A percentile compares a stretch with the other conserved stretches of the same genome.
Conservation (phyloP, 2,113 vertebrate species). For the Leptodactylus fuscus region DNA sequence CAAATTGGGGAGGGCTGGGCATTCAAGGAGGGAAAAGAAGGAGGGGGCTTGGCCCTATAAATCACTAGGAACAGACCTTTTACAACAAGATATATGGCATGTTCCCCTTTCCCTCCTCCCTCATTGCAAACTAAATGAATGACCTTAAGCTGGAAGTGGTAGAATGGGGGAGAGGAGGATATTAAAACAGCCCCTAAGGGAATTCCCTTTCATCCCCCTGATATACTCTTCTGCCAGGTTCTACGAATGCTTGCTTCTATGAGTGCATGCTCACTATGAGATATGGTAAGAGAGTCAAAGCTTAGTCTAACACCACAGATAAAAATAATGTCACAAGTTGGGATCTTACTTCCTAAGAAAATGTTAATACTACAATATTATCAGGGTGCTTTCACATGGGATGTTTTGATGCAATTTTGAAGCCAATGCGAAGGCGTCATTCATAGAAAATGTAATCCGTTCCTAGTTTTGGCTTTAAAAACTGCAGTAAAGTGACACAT, state of each 20-base stretch:
- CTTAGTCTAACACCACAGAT: too few species aligned
- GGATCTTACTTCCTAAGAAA: too few species aligned
- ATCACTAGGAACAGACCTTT: constrained; percentile 53
- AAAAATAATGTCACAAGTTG: too few species aligned
- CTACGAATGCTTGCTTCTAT: neutral
- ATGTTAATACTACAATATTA: too few species aligned
- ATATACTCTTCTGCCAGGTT: constrained; percentile 26
- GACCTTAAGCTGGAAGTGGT: constrained; percentile 51
- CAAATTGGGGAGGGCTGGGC: constrained; percentile 39
- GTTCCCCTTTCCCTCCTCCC: constrained; percentile 43
- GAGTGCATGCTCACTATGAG: neutral
- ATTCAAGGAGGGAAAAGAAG: constrained; percentile 32
- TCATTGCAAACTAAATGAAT: constrained; percentile 50
- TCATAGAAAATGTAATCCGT: too few species aligned
- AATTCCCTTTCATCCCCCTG: constrained; percentile 41
- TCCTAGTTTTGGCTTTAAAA: too few species aligned
- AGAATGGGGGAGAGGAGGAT: constrained; percentile 32
- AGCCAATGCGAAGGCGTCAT: too few species aligned
- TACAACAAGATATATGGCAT: constrained; percentile 57
- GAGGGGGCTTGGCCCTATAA: constrained; percentile 47
- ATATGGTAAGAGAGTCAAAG: too few species aligned
- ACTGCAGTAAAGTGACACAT: too few species aligned
- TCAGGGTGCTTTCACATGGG: too few species aligned
- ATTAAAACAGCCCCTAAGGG: constrained; percentile 40
- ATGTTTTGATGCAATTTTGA: too few species aligned